phyloP scores from a whole-genome alignment of 2,888 invertebrate genomes.

The Fragum fragum region DNA sequence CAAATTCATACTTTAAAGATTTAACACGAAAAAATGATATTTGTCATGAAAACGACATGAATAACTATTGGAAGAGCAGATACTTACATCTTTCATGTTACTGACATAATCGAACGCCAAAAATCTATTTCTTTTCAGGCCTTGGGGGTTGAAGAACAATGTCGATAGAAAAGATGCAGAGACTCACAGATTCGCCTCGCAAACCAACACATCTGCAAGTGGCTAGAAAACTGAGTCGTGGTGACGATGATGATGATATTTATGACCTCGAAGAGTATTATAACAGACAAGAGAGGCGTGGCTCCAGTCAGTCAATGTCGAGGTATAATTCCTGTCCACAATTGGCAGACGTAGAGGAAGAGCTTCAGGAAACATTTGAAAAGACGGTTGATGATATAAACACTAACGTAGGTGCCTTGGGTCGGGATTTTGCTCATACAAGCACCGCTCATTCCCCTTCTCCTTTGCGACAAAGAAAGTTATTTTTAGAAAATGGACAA shows the following conservation, averaged over 20 bases:
- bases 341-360: conserved; percentile 51
- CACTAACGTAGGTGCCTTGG: conserved; percentile 43
- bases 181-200: conserved; percentile 47
- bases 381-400: conserved; percentile 66
- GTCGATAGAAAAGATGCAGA: conserved; percentile 7
- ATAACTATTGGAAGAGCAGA: too few relatives aligned
- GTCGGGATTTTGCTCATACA: conserved; percentile 41
- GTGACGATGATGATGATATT: conserved; percentile 55
- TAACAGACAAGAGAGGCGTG: conserved; percentile 60
- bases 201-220: conserved; percentile 56
- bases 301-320: conserved; percentile 70
- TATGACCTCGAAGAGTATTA: conserved; percentile 53
- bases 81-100: too few relatives aligned
- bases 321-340: conserved; percentile 71
- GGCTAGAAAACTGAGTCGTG: conserved; percentile 50
- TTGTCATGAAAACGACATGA: too few relatives aligned
- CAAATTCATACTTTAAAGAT: too few relatives aligned
- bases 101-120: too few relatives aligned
- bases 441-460: conserved; percentile 51
- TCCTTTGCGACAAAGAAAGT: conserved; percentile 41
- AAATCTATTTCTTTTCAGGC: background rate
- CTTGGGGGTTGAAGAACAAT: background rate
- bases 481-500: conserved; percentile 56
- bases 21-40: too few relatives aligned
- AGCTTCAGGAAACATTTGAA: conserved; percentile 56